Base-by-base conservation (phyloP, 2,888 invertebrate species). In the Coronaproctus castanopsis region DNA sequence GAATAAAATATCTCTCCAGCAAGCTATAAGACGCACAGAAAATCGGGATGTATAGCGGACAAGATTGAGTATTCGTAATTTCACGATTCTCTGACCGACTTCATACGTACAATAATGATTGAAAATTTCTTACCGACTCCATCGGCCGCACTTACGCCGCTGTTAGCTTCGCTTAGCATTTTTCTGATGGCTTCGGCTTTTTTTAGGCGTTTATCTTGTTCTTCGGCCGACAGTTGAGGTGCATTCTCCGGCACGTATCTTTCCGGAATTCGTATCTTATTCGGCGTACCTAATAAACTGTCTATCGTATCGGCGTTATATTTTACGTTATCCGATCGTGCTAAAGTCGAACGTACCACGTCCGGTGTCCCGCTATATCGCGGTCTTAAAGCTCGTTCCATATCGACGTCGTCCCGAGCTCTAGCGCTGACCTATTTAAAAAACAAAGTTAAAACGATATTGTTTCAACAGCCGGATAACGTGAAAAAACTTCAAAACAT, bases 101-200 rank as follows among this genome's bases (percentile, higher is more conserved):
- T n/a, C n/a, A n/a, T n/a, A n/a, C n/a, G n/a, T n/a, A n/a, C n/a
- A n/a, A n/a, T n/a, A n/a, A n/a, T n/a, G n/a, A n/a, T n/a, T n/a
- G n/a, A n/a, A n/a, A n/a, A n/a, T n/a, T n/a, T n/a, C n/a, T 14
- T 36, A 36, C 14, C 36, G 14, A 5, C 36, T 36, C 59, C 59
- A 51, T 58, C 53, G 56, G 52, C 58, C 21, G 22, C 24, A 55
- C 23, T 54, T 49, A 64, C 57, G 24, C 64, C 61, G 52, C 62
- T 56, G 8, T 65, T 64, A 21, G 81, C 79, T 68, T 86, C 82
- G 0, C 89, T 83, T 19, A 92, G 77, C 87, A 92, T 88, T 72
- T 87, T 89, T 70, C 89, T 84, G 64, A 92, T 91, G 14, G 86
- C 85, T 69, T 91, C 90, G 3, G 90, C 89, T 74, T 91, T 91